These are phyloP conservation scores for Stenodera caucasica DNA, from an alignment of 2,888 invertebrate genomes.

Conservation along the genomic window DNA sequence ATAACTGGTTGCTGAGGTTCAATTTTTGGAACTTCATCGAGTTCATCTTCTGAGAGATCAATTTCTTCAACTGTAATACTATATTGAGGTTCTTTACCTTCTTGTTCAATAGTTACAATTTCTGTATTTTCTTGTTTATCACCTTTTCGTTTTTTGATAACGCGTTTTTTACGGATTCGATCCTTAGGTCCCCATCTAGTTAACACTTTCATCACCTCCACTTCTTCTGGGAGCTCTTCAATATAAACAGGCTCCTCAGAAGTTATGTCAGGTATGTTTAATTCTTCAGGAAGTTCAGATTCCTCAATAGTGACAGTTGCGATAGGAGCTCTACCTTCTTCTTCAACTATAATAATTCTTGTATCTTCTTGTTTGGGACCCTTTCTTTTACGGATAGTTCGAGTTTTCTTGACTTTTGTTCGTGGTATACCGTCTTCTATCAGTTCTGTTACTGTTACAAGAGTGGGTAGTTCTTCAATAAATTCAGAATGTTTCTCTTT, in stretches of 20 bases:
- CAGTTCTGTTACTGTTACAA: conserved; percentile 49
- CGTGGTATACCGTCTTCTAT: conserved; percentile 37
- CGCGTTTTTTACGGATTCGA: conserved; percentile 51
- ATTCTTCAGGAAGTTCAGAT: conserved; percentile 39
- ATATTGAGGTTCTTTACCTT: conserved; percentile 53
- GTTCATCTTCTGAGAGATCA: conserved; percentile 28
- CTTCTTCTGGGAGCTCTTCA: conserved; percentile 54
- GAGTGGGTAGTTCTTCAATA: conserved; percentile 45
- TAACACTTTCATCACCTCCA: conserved; percentile 40
- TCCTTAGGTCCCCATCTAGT: conserved; percentile 34
- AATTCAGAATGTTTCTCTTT: conserved; percentile 31
- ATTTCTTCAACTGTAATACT: conserved; percentile 44
- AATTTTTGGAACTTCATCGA: conserved; percentile 13
- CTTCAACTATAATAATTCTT: conserved; percentile 45
- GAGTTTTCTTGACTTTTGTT: conserved; percentile 48
- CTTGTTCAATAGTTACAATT: conserved; percentile 55
- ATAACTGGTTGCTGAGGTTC: conserved; percentile 38
- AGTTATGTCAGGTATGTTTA: conserved; percentile 30
- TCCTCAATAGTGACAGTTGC: conserved; percentile 42
- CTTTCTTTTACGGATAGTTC: conserved; percentile 49
- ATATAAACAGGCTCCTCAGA: conserved; percentile 33
- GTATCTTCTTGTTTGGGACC: conserved; percentile 50
- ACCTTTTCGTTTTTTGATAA: conserved; percentile 54
- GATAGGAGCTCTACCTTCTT: conserved; percentile 41
- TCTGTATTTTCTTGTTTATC: conserved; percentile 54